phyloP scores from a whole-genome alignment of 2,113 vertebrate genomes.

The Pteronura brasiliensis region DNA sequence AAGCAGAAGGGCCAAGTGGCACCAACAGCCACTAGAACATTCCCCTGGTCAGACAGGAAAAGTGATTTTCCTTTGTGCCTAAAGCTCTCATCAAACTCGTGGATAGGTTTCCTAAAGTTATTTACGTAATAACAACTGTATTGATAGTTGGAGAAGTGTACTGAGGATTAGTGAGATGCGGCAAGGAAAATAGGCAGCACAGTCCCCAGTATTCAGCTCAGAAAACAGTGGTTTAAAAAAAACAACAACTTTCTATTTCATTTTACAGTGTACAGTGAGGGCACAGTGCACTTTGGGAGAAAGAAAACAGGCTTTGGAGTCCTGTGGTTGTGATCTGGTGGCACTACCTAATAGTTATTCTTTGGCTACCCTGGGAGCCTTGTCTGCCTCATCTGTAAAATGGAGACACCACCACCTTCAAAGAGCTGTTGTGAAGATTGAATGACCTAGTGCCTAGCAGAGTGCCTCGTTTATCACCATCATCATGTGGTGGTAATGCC shows the following conservation, averaged over 20 bases:
- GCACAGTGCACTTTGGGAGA: not conserved
- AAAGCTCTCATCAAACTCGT: not conserved
- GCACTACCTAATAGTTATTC: not conserved
- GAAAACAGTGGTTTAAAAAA: not conserved
- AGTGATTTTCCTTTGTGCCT: not conserved
- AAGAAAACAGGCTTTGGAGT: not conserved
- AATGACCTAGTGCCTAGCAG: not conserved
- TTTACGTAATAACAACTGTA: not conserved
- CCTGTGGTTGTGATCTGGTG: not conserved
- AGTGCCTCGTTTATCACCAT: not conserved
- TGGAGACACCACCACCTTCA: not conserved
- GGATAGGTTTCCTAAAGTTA: not conserved
- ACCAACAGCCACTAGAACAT: not conserved
- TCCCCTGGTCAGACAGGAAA: not conserved
- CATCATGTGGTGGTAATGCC: not conserved
- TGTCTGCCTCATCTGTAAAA: not conserved
- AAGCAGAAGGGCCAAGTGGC: too few species aligned
- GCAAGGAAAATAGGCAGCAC: not conserved
- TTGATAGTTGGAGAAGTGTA: not conserved
- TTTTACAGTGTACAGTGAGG: not conserved
- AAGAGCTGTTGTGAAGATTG: not conserved
- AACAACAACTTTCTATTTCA: not conserved
- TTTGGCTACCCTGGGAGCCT: not conserved
- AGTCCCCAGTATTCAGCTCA: not conserved
- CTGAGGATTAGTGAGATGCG: not conserved